Conservation (phyloP, 2,888 invertebrate species). For the Gymnosoma rotundatum region DNA sequence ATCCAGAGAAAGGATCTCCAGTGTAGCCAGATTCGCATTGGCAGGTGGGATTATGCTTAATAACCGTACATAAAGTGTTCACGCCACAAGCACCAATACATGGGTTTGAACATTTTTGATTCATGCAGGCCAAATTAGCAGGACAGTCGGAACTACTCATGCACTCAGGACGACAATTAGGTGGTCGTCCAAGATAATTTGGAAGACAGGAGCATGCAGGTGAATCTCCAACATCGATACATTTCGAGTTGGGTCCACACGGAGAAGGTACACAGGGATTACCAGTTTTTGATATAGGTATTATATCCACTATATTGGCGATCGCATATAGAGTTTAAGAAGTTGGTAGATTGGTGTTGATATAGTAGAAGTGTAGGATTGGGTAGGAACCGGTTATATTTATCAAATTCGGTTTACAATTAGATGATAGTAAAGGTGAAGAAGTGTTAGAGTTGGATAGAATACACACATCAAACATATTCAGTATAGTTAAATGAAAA, state of each 20-base stretch:
- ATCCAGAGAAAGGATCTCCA: conserved; percentile 90
- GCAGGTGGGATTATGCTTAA: conserved; percentile 90
- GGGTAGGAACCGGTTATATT: conserved; percentile 62
- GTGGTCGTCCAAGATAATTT: conserved; percentile 91
- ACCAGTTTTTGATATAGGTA: conserved; percentile 83
- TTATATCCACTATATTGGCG: conserved; percentile 80
- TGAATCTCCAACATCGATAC: conserved; percentile 88
- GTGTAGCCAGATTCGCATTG: conserved; percentile 89
- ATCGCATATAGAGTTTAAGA: conserved; percentile 70
- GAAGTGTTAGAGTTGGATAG: conserved; percentile 70
- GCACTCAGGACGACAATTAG: conserved; percentile 92
- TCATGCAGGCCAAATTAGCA: conserved; percentile 89
- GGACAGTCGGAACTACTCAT: conserved; percentile 89
- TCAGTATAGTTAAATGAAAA: conserved; percentile 63
- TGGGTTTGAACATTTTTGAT: conserved; percentile 90
- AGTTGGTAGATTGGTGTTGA: conserved; percentile 67
- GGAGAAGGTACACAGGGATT: conserved; percentile 93
- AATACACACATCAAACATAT: conserved; percentile 71
- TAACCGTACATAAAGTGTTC: conserved; percentile 88
- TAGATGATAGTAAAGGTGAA: conserved; percentile 66
- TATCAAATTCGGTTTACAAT: conserved; percentile 52
- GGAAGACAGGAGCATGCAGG: conserved; percentile 91
- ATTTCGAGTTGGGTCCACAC: conserved; percentile 93
- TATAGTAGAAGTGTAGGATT: conserved; percentile 71
- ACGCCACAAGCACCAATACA: conserved; percentile 90